These are phyloP conservation scores for Malurus leucopterus DNA, from an alignment of 2,797 vertebrate species.

Conservation along the genomic window DNA sequence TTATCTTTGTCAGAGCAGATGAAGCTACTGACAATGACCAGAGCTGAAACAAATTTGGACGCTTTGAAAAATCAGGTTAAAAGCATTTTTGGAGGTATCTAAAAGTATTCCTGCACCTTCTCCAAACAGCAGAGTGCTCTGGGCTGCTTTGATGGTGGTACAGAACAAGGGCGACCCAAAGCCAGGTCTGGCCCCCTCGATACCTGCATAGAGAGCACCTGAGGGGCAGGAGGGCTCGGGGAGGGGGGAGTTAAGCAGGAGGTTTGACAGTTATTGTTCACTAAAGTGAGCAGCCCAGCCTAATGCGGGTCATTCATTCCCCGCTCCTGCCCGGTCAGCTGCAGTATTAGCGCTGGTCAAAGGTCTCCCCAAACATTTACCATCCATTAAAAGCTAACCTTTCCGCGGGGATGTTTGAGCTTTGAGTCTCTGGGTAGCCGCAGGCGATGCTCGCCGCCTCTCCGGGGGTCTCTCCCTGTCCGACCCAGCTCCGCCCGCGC, in stretches of 20 bases:
- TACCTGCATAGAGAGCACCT: not conserved
- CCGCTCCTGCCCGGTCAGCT: constrained; percentile 25
- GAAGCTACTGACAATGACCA: not conserved
- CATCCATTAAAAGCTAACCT: constrained; percentile 61
- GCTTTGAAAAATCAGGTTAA: not conserved
- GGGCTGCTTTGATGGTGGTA: not conserved
- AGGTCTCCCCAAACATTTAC: constrained; percentile 62
- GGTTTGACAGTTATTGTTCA: not conserved
- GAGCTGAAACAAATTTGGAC: not conserved
- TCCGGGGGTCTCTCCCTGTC: constrained; percentile 16
- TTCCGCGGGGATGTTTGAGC: constrained; percentile 17
- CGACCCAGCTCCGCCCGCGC: not conserved
- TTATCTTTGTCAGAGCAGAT: not conserved
- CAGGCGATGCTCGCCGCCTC: constrained; percentile 10
- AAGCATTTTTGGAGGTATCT: not conserved
- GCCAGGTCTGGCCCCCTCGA: not conserved
- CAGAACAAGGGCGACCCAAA: not conserved
- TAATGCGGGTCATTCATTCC: constrained; percentile 11
- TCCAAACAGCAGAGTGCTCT: constrained; percentile 10
- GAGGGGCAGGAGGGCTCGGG: not conserved
- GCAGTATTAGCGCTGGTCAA: constrained; percentile 53
- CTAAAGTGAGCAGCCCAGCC: constrained; percentile 32
- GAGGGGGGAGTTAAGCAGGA: not conserved
- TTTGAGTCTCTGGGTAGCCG: constrained; percentile 14
- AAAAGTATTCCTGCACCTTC: not conserved